phyloP scores from a whole-genome alignment of 2,888 invertebrate genomes.

The Cosmia trapezina region DNA sequence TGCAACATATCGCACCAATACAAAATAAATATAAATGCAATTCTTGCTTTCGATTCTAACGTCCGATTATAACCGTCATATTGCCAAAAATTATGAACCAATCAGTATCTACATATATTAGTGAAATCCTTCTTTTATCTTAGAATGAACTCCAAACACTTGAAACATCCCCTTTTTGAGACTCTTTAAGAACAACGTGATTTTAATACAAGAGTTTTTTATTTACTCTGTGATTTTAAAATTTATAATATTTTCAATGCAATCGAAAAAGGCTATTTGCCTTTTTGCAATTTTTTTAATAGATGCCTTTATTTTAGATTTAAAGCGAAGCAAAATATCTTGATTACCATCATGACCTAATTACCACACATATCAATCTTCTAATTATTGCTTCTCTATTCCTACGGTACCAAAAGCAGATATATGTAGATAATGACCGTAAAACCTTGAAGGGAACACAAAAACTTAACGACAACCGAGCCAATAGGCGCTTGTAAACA shows the following conservation, averaged over 20 bases:
- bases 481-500: constrained; percentile 78
- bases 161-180: constrained; percentile 9
- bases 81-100: constrained; percentile 39
- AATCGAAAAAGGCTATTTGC: neutral
- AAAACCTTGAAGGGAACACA: constrained; percentile 62
- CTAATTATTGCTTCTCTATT: constrained; percentile 52
- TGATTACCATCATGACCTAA: constrained; percentile 13
- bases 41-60: constrained; percentile 74
- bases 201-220: neutral
- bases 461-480: constrained; percentile 81
- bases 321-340: constrained; percentile 21
- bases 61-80: constrained; percentile 72
- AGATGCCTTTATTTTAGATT: constrained; percentile 9
- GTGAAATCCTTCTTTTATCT: constrained; percentile 11
- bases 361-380: constrained; percentile 39
- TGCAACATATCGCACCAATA: constrained; percentile 70
- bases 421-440: constrained; percentile 65
- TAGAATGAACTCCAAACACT: constrained; percentile 38
- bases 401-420: constrained; percentile 47
- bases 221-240: neutral
- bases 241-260: neutral
- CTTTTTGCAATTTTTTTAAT: neutral
- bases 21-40: constrained; percentile 84
- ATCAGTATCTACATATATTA: constrained; percentile 67
- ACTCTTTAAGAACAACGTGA: constrained; percentile 8